Percentiles rank a stretch among this genome's conserved stretches.
These are phyloP conservation scores for Corythornis madagascariensis DNA, from an alignment of 2,113 vertebrate genomes.

Conservation along the genomic window DNA sequence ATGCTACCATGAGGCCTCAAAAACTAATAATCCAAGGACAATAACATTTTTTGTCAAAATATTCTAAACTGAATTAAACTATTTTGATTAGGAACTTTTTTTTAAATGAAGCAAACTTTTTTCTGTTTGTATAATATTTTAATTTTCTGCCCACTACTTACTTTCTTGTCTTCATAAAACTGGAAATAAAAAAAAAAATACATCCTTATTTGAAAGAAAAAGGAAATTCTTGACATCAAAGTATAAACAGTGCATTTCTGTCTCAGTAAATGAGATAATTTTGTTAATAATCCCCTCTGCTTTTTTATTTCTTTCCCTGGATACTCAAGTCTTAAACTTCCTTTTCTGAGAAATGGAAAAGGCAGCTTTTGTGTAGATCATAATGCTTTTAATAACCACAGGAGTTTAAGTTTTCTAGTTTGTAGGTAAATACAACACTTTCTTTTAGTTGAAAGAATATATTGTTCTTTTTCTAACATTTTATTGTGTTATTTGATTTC, in stretches of 20 bases:
- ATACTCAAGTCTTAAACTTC: not conserved
- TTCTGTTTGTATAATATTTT: not conserved
- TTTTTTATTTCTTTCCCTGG: slow-evolving; percentile 15
- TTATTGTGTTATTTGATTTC: not conserved
- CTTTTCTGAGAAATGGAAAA: not conserved
- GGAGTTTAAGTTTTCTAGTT: not conserved
- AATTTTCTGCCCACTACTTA: not conserved
- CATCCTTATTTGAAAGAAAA: not conserved
- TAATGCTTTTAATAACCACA: not conserved
- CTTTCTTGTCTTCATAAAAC: not conserved
- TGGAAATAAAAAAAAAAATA: slow-evolving; percentile 21
- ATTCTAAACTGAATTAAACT: not conserved
- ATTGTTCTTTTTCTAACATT: not conserved
- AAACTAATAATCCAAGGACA: not conserved
- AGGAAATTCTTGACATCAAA: slow-evolving; percentile 52
- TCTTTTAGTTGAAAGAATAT: not conserved
- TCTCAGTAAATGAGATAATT: slow-evolving; percentile 38
- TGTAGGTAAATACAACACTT: not conserved
- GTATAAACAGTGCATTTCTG: slow-evolving; percentile 3
- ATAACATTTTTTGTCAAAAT: not conserved
- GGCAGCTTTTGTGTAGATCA: not conserved
- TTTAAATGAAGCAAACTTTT: not conserved
- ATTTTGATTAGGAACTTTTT: not conserved
- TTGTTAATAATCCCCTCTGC: not conserved
- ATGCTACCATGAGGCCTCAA: not conserved